Percentiles rank a stretch among this genome's conserved stretches.
Evolutionary conservation across 2,797 vertebrate genomes (phyloP).

Genomic region (Gallinago solitaria): DNA sequence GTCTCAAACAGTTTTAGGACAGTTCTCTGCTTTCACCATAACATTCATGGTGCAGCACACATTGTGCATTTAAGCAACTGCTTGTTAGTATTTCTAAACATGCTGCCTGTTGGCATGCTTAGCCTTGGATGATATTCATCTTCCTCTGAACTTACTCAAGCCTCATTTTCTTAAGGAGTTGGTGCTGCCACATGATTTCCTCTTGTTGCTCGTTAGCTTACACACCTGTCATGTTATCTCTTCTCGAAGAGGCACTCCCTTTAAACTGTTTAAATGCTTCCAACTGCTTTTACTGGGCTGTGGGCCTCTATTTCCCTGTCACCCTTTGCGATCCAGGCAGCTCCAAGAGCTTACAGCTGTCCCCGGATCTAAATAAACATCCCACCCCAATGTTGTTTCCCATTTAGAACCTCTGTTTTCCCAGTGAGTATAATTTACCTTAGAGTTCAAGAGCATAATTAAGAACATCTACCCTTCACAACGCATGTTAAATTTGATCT

Average conservation of each 20-base stretch:
- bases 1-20: not conserved
- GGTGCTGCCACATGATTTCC: not conserved
- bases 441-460: not conserved
- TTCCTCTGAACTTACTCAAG: not conserved
- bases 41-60: accelerated
- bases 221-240: not conserved
- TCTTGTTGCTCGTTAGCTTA: not conserved
- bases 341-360: not conserved
- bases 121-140: not conserved
- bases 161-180: not conserved
- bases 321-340: not conserved
- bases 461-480: not conserved
- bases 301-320: not conserved
- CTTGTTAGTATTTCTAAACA: not conserved
- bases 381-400: not conserved
- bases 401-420: not conserved
- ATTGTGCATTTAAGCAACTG: not conserved
- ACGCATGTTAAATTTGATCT: not conserved
- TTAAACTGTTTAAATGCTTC: not conserved
- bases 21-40: not conserved
- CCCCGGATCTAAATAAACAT: not conserved
- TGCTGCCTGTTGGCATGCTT: not conserved
- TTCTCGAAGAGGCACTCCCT: not conserved
- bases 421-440: not conserved
- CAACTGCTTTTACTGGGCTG: not conserved